These are phyloP conservation scores for Circaetus gallicus DNA, from an alignment of 2,113 vertebrate genomes.

Conservation along the genomic window DNA sequence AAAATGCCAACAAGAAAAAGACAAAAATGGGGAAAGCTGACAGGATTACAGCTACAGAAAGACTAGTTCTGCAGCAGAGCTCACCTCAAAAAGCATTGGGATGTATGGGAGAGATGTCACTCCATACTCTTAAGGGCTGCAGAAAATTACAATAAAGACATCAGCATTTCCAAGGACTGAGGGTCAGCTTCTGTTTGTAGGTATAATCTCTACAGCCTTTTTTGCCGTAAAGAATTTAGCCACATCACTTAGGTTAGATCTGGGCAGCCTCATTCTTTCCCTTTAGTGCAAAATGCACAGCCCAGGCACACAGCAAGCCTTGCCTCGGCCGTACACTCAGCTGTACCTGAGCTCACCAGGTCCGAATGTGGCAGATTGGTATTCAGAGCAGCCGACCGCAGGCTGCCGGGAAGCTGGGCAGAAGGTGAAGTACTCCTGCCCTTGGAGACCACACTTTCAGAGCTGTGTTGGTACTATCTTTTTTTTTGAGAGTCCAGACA, in stretches of 20 bases:
- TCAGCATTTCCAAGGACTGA: not conserved
- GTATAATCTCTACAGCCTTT: not conserved
- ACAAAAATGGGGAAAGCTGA: not conserved
- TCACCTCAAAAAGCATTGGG: not conserved
- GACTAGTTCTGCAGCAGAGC: not conserved
- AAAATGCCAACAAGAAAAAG: not conserved
- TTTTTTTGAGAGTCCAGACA: not conserved
- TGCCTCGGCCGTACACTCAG: rapidly evolving
- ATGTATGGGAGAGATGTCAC: not conserved
- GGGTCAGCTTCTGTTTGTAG: not conserved
- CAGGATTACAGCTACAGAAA: not conserved
- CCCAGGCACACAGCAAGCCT: not conserved
- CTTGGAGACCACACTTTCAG: not conserved
- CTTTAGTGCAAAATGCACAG: not conserved
- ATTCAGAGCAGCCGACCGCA: not conserved
- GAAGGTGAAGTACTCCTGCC: not conserved
- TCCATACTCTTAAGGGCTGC: not conserved
- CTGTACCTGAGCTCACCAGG: not conserved
- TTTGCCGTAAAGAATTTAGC: not conserved
- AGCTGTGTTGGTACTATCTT: not conserved
- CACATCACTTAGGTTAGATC: not conserved
- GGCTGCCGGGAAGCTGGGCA: not conserved
- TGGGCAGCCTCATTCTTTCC: not conserved
- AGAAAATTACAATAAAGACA: not conserved
- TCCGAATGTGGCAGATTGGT: not conserved